phyloP scores from a whole-genome alignment of 2,797 vertebrate genomes.

The Pristis pectinata region DNA sequence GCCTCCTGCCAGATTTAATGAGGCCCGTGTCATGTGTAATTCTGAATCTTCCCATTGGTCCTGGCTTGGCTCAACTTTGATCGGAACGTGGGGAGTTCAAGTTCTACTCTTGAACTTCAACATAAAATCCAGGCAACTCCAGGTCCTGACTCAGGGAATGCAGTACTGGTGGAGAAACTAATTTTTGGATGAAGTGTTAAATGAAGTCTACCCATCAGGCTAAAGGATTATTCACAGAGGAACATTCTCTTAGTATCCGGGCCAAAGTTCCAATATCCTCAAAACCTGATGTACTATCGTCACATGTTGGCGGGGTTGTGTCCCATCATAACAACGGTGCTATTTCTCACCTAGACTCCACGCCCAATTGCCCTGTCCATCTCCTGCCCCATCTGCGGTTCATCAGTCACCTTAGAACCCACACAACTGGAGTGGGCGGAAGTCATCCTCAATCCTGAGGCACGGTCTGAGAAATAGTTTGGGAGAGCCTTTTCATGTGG shows the following conservation, averaged over 20 bases:
- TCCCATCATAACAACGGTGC: background rate
- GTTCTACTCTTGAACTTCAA: background rate
- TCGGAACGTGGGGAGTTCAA: background rate
- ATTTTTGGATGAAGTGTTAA: background rate
- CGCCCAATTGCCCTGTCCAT: too few species aligned
- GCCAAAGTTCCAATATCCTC: background rate
- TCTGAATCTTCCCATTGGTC: too few species aligned
- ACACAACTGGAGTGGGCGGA: too few species aligned
- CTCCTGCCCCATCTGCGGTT: too few species aligned
- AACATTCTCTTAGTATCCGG: too few species aligned
- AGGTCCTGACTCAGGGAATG: background rate
- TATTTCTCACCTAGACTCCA: too few species aligned
- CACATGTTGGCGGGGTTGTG: background rate
- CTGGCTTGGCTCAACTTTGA: background rate
- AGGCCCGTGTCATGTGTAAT: too few species aligned
- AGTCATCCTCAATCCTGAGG: too few species aligned
- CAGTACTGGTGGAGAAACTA: background rate
- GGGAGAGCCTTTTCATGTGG: background rate
- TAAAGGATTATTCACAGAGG: background rate
- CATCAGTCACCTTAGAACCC: too few species aligned
- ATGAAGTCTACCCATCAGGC: background rate
- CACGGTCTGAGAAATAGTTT: background rate
- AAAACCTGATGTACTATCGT: background rate
- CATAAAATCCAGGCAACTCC: background rate
- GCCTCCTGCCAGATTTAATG: too few species aligned